Evolutionary conservation across 2,113 vertebrate species (phyloP).

Genomic region (Chloropsis hardwickii): DNA sequence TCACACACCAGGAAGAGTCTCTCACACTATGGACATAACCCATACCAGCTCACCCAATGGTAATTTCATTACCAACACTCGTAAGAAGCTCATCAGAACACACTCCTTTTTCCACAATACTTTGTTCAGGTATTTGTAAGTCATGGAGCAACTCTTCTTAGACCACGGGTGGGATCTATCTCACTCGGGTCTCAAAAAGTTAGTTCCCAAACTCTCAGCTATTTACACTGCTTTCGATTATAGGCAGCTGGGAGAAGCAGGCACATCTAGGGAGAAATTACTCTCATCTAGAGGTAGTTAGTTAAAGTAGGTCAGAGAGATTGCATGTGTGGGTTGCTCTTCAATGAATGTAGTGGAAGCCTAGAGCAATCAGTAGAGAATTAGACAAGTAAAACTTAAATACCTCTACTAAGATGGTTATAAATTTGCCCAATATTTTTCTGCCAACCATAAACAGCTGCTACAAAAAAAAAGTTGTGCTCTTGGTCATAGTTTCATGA

Average conservation of each 20-base stretch:
- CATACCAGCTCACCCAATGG: background rate
- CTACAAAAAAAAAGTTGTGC: background rate
- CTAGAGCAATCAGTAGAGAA: background rate
- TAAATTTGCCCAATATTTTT: background rate
- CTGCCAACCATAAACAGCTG: background rate
- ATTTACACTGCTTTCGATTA: background rate
- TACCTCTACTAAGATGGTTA: background rate
- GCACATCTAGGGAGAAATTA: background rate
- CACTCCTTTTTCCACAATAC: background rate
- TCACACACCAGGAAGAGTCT: background rate
- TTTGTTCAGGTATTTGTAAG: background rate
- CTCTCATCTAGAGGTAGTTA: background rate
- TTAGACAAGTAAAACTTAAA: conserved; percentile 4
- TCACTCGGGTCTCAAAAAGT: background rate
- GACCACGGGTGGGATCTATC: background rate
- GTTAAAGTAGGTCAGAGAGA: conserved; percentile 24
- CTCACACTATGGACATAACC: background rate
- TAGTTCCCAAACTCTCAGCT: background rate
- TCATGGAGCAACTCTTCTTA: background rate
- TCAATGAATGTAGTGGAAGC: background rate
- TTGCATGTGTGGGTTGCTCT: background rate
- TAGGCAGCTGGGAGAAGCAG: background rate
- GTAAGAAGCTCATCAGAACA: background rate
- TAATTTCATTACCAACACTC: background rate
- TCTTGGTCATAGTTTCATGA: conserved; percentile 22